phyloP scores from a whole-genome alignment of 2,797 vertebrate genomes.

The Notamacropus eugenii region DNA sequence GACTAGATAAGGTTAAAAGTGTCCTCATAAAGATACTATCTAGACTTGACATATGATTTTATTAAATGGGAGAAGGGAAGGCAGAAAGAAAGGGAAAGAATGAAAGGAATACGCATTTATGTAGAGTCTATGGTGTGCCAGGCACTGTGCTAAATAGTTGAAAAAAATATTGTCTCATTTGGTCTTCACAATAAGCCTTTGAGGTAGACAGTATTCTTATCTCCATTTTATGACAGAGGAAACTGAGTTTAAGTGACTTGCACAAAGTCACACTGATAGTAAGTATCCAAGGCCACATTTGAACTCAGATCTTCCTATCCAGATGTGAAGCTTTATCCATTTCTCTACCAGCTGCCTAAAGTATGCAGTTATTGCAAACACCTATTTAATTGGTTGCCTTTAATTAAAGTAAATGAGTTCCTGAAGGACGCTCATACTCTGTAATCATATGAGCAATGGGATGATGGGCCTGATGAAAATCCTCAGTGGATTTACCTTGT shows the following conservation, averaged over 20 bases:
- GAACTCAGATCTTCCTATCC: not conserved
- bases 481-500: not conserved
- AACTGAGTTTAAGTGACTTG: not conserved
- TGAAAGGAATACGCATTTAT: not conserved
- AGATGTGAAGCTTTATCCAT: not conserved
- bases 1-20: not conserved
- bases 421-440: conserved; percentile 2
- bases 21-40: not conserved
- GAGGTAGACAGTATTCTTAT: not conserved
- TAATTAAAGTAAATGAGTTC: conserved; percentile 33
- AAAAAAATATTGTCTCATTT: not conserved
- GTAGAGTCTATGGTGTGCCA: not conserved
- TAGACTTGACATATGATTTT: not conserved
- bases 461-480: conserved; percentile 40
- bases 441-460: conserved; percentile 23
- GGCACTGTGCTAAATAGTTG: not conserved
- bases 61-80: not conserved
- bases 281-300: not conserved
- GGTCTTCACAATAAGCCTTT: not conserved
- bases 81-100: not conserved
- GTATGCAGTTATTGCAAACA: conserved; percentile 2
- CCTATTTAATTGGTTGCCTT: conserved; percentile 36
- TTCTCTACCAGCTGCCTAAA: not conserved
- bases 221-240: not conserved
- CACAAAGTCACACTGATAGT: not conserved